Conservation (phyloP, 2,888 invertebrate species). For the Thymelicus lineola region DNA sequence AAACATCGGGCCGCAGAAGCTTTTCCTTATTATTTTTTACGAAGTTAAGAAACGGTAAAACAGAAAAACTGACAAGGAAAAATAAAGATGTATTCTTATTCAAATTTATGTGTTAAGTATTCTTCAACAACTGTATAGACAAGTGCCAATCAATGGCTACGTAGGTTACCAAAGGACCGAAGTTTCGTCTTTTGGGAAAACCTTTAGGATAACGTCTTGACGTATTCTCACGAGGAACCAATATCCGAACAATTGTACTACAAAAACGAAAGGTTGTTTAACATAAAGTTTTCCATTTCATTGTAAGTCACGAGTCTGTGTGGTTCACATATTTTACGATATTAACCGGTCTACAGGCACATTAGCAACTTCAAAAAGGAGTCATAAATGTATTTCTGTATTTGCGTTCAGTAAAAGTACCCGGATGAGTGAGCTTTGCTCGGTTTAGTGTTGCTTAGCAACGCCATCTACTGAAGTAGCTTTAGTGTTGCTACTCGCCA, state of each 20-base stretch:
- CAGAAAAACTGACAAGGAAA: slow-evolving; percentile 9
- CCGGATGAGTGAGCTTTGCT: too few species aligned
- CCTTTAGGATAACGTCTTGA: slow-evolving; percentile 59
- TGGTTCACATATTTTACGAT: neutral
- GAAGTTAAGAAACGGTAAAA: too few species aligned
- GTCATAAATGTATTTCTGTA: too few species aligned
- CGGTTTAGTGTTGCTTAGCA: too few species aligned
- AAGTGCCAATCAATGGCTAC: slow-evolving; percentile 54
- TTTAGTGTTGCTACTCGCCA: too few species aligned
- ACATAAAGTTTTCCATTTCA: slow-evolving; percentile 7
- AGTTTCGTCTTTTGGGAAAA: slow-evolving; percentile 63
- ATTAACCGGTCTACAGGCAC: too few species aligned
- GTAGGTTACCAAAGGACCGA: slow-evolving; percentile 56
- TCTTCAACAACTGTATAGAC: slow-evolving; percentile 33
- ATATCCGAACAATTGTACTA: slow-evolving; percentile 34
- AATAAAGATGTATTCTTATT: slow-evolving; percentile 35
- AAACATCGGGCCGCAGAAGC: too few species aligned
- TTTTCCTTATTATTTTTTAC: too few species aligned
- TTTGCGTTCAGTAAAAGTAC: too few species aligned
- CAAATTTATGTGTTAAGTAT: slow-evolving; percentile 33
- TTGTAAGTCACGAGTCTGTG: neutral
- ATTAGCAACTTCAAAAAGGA: too few species aligned
- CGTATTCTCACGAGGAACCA: slow-evolving; percentile 56
- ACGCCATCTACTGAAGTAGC: too few species aligned
- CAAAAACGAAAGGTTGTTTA: slow-evolving; percentile 4